Percentiles rank a stretch among this genome's conserved stretches.
These are phyloP conservation scores for Camelus bactrianus DNA, from an alignment of 2,113 vertebrate genomes.

Conservation along the genomic window DNA sequence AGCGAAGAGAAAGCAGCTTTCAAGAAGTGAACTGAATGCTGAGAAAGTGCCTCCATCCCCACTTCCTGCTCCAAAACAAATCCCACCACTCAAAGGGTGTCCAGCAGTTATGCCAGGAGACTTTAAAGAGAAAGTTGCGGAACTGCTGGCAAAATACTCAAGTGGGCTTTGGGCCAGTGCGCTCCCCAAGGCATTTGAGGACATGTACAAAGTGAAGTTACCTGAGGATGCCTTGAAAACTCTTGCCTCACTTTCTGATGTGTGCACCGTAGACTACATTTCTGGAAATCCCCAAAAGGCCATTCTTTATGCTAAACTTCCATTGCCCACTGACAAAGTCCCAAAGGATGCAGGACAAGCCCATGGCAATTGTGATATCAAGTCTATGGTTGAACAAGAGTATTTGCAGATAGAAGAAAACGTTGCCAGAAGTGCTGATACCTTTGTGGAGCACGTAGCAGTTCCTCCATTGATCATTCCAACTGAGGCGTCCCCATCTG, in stretches of 20 bases:
- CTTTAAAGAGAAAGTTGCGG: constrained; percentile 89
- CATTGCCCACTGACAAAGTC: constrained; percentile 77
- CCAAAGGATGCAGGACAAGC: constrained; percentile 81
- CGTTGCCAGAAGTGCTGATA: constrained; percentile 60
- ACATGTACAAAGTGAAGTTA: constrained; percentile 91
- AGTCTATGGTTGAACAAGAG: constrained; percentile 79
- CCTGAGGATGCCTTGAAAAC: constrained; percentile 90
- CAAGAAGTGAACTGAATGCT: constrained; percentile 72
- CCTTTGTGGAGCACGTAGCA: constrained; percentile 71
- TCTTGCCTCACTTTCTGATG: constrained; percentile 89
- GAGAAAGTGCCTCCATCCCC: constrained; percentile 77
- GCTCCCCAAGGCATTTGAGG: constrained; percentile 93
- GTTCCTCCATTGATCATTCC: constrained; percentile 90
- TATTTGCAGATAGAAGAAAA: constrained; percentile 75
- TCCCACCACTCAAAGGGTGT: constrained; percentile 53
- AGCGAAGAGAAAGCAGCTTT: constrained; percentile 77
- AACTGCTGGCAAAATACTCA: constrained; percentile 92
- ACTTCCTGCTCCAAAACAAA: constrained; percentile 74
- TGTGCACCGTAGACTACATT: constrained; percentile 92
- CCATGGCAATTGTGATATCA: constrained; percentile 54
- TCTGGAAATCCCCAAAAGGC: constrained; percentile 90
- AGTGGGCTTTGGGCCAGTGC: constrained; percentile 94
- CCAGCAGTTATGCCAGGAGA: constrained; percentile 77
- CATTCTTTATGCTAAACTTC: constrained; percentile 92
- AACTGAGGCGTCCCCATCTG: constrained; percentile 90